Evolutionary conservation across 2,888 invertebrate genomes (phyloP), one percentile per base, ranked within the genome.

Genomic region (Sclerodermus sp.): DNA sequence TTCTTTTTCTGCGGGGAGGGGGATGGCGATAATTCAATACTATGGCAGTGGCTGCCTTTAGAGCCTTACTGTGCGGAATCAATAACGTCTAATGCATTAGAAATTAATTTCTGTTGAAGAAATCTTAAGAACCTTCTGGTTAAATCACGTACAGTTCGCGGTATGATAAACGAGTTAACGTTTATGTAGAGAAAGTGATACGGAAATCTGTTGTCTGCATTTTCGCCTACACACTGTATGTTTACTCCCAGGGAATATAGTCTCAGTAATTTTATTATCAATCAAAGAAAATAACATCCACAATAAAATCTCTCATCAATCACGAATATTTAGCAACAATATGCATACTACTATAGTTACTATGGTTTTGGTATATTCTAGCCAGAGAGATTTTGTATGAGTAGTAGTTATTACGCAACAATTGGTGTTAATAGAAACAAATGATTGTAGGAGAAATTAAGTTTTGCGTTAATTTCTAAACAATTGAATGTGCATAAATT

Each of bases 1-100:
- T 70, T 60, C 59, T 65, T 54, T 23, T 38, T 45, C 44, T 18
- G n/a, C n/a, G n/a, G 41, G 37, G 17, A 15, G 10, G 34, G 34
- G 47, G 29, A 53, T 45, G 54, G 45, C 51, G 47, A 63, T 60
- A 50, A 57, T 49, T 41, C 12, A 52, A 49, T 41, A 23, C 34
- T 51, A 39, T 51, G 48, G 31, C 30, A 42, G 18, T 17, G 18
- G 34, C 42, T 34, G 16, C 30, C 34, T 39, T 48, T 3, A 8
- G 42, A 44, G 46, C 32, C 39, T 42, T 12, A 47, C 6, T 59
- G 34, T 50, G 44, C 29, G 31, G 47, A 16, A 45, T 48, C 47
- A 32, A 43, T 51, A 38, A 50, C 14, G 12, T 31, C 30, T 40
- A 32, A 36, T 45, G 30, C 44, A 45, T 54, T 38, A 47, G 34